Percentiles rank a stretch among this genome's conserved stretches.
Conservation (phyloP, 1,140 invertebrate genomes). For the Papilio machaon region DNA sequence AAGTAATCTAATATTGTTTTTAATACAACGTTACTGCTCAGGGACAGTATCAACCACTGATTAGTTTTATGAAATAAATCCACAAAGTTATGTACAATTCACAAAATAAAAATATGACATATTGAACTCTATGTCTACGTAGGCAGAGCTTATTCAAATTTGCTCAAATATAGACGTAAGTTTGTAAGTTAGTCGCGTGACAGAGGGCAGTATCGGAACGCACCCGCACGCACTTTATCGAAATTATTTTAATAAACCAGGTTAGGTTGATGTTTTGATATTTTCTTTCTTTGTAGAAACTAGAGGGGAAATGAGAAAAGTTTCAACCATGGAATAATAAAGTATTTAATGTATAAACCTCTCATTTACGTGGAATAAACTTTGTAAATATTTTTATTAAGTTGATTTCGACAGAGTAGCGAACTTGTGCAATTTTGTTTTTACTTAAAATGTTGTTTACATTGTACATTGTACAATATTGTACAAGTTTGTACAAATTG, state of each 20-base stretch:
- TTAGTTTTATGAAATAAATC: slow-evolving; percentile 54
- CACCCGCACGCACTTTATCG: slow-evolving; percentile 70
- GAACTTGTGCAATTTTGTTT: not conserved
- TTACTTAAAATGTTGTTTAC: not conserved
- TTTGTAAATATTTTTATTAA: slow-evolving; percentile 12
- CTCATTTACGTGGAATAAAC: not conserved
- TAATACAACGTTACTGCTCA: slow-evolving; percentile 56
- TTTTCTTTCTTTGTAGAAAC: slow-evolving; percentile 46
- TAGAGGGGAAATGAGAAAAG: slow-evolving; percentile 41
- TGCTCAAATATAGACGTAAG: slow-evolving; percentile 45
- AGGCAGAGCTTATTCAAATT: slow-evolving; percentile 4
- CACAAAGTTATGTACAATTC: not conserved
- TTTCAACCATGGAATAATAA: slow-evolving; percentile 33
- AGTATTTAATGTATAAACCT: slow-evolving; percentile 24
- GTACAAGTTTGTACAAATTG: no score
- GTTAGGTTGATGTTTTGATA: slow-evolving; percentile 74
- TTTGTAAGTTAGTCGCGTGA: slow-evolving; percentile 61
- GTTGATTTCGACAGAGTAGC: not conserved
- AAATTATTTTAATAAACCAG: slow-evolving; percentile 81
- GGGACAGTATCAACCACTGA: slow-evolving; percentile 60
- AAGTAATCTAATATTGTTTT: slow-evolving; percentile 67
- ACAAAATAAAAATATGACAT: not conserved
- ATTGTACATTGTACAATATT: no score
- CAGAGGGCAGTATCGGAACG: slow-evolving; percentile 59
- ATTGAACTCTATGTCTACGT: not conserved